Percentiles rank a stretch among this genome's conserved stretches.
phyloP scores from a whole-genome alignment of 1,140 invertebrate genomes.

The Branchinecta lindahli region DNA sequence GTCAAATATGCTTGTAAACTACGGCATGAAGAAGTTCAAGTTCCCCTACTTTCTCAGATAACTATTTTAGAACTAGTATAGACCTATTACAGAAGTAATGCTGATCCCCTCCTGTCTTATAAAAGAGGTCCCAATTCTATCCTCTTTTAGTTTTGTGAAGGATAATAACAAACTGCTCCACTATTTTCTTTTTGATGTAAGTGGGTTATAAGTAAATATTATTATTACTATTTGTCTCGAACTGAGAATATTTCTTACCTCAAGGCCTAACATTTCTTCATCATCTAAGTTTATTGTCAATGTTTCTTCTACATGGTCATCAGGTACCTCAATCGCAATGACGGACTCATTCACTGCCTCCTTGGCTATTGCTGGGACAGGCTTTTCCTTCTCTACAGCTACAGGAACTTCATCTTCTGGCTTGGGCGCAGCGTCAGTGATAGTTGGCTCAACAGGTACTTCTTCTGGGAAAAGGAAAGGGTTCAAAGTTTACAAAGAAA shows the following conservation, averaged over 20 bases:
- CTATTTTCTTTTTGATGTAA: no score
- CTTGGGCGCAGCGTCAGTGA: background rate
- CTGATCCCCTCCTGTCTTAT: no score
- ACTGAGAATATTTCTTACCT: background rate
- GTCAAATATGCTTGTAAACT: no score
- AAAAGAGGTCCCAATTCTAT: no score
- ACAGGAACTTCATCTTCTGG: constrained; percentile 11
- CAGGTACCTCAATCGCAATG: constrained; percentile 1
- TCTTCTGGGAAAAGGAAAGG: background rate
- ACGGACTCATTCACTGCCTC: constrained; percentile 10
- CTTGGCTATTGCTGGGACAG: constrained; percentile 14
- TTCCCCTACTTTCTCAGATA: no score
- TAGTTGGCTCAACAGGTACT: background rate
- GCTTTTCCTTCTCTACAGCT: constrained; percentile 9
- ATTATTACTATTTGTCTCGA: no score
- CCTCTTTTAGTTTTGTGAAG: no score
- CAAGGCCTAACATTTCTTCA: background rate
- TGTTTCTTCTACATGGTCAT: constrained; percentile 9
- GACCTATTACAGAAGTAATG: no score
- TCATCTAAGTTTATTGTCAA: background rate
- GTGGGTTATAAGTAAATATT: no score
- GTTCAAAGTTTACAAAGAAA: background rate
- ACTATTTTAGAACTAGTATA: no score
- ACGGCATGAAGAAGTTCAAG: no score
- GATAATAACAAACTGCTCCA: no score